Base-by-base conservation (phyloP, 37 sponge, comb jelly and placozoan species). In the Dysidea cf. avara region DNA sequence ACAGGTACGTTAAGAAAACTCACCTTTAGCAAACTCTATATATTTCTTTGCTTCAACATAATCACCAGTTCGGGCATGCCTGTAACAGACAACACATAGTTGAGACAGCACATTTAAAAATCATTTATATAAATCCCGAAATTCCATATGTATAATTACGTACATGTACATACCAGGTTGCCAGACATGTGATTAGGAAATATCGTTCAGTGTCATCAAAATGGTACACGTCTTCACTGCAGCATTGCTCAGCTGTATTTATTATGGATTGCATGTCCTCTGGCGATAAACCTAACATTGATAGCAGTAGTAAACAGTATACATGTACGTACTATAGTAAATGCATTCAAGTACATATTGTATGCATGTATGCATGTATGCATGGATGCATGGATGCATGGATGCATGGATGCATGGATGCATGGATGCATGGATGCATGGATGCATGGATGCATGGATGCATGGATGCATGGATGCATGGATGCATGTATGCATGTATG, bases 191-290 rank as follows among this genome's bases (percentile, higher is more conserved):
- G 13, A 84, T 36, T 9, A 90, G 63, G 47, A 76, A 84, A 73
- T 84, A 90, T 21, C 85, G 58, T 65, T 90, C 90, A 2, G 46
- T 69, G 0, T 79, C 72, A 75, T 90, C 86, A 57, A 61, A 89
- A 61, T 89, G 84, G 52, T 77, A 89, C 37, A 89, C 56, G 39
- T 89, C 84, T 29, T 80, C 87, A 13, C 68, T 32, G 39, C 76
- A 80, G 39, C 76, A 70, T 3, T 40, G 29, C 61, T 74, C 62
- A 22, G 81, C 82, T 24, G 76, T 33, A 5, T 7, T 11, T 18
- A 80, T 46, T 6, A 81, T 18, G 25, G 25, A 43, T 36, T 87
- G 35, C n/a, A 55, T 59, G 53, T 43, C 65, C 13, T 80, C 58
- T 21, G 18, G 31, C 24, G 53, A 56, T 30, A 83, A 64, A 39